phyloP scores from a whole-genome alignment of 2,113 vertebrate genomes.

The Zosterops borbonicus region DNA sequence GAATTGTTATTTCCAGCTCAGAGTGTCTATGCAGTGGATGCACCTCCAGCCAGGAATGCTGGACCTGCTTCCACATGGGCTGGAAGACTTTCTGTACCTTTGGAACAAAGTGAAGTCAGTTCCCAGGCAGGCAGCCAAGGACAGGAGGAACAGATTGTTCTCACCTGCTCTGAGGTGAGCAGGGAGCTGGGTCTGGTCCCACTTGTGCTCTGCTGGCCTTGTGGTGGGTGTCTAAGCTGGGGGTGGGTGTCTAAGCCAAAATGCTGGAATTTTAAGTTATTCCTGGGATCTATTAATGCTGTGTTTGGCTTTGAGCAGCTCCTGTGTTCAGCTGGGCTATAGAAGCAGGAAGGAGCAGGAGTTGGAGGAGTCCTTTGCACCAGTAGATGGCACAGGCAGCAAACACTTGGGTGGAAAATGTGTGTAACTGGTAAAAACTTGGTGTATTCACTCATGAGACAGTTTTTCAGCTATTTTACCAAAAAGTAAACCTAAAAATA shows the following conservation, averaged over 20 bases:
- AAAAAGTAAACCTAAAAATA: background rate
- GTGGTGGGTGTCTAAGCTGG: background rate
- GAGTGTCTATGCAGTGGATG: background rate
- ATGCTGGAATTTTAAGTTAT: background rate
- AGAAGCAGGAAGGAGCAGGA: background rate
- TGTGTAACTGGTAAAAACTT: background rate
- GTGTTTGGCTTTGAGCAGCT: background rate
- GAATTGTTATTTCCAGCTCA: background rate
- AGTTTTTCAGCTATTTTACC: too few relatives aligned
- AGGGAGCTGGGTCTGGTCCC: background rate
- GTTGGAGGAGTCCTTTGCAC: background rate
- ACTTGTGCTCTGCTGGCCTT: background rate
- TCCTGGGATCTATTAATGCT: background rate
- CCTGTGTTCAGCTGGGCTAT: background rate
- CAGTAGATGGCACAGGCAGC: constrained; percentile 41
- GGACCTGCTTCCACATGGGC: background rate
- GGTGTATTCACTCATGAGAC: fast-evolving
- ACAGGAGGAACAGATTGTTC: background rate
- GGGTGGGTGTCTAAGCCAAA: background rate
- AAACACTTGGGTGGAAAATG: background rate
- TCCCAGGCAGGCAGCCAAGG: background rate
- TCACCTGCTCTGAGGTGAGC: background rate
- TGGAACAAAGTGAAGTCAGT: background rate
- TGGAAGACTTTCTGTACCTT: background rate
- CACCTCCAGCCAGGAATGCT: background rate